phyloP scores from a whole-genome alignment of 2,797 vertebrate genomes.

The Lacerta bilineata region DNA sequence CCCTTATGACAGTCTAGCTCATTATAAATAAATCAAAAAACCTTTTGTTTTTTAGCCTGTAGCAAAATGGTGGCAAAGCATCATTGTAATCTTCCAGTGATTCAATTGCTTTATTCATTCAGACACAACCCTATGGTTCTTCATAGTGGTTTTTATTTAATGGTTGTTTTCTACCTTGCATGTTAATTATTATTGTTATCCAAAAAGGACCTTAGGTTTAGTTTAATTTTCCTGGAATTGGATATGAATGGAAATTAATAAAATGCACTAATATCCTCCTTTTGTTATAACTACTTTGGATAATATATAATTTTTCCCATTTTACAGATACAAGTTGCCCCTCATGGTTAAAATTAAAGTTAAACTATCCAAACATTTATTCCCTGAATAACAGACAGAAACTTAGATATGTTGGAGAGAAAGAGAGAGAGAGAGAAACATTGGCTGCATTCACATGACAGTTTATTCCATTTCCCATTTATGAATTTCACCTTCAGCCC shows the following conservation, averaged over 20 bases:
- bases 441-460: no score
- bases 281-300: background rate
- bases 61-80: conserved; percentile 34
- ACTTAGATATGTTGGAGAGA: background rate
- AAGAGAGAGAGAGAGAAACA: no score
- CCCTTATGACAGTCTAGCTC: conserved; percentile 26
- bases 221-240: background rate
- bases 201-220: conserved; percentile 18
- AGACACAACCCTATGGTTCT: conserved; percentile 11
- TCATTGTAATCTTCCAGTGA: background rate
- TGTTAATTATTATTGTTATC: conserved; percentile 6
- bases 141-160: conserved; percentile 13
- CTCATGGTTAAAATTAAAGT: background rate
- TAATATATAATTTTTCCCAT: conserved; percentile 16
- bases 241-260: conserved; percentile 7
- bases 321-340: background rate
- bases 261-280: background rate
- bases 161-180: conserved; percentile 4
- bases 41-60: conserved; percentile 1
- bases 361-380: background rate
- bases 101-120: conserved; percentile 24
- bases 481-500: background rate
- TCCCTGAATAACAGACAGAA: background rate
- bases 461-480: no score
- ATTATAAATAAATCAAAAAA: conserved; percentile 27